Base-by-base conservation (phyloP, 2,797 vertebrate species). In the Notolepis coatsorum region DNA sequence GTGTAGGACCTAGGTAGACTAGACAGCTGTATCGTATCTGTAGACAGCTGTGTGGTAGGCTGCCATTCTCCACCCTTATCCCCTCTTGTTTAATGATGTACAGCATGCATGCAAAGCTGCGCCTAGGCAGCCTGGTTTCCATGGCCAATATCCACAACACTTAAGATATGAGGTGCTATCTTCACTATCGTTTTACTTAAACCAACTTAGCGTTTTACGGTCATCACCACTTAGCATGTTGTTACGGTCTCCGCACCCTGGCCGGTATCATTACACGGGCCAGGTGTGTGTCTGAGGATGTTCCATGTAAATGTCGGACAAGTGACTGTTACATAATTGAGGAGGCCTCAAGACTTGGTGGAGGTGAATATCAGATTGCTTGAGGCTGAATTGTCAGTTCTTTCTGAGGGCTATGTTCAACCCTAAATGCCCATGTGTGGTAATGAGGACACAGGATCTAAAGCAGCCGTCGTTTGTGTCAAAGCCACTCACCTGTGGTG, bases 311-410 rank as follows among this genome's bases (percentile, higher is more conserved):
- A 60, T 2, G 56, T 52, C 39, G 57, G 48, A 47, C 60, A 78
- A 79, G 69, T 71, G 25, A 75, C 49, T 65, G 55, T 35, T 84
- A 46, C 70, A 77, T 74, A 62, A 80, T 73, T 69, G 43, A 81
- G 57, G 33, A 55, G 15, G 64, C 37, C 38, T 31, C 48, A 51
- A 20, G n/a, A 37, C 74, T 54, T 37, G 41, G 54, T 59, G 23
- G 39, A 39, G 35, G 15, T 33, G 37, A 43, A 18, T 59, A 33
- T 80, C 41, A 41, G 68, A 47, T 83, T 69, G 53, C 68, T 43
- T n/a, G 52, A 61, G 52, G 59, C 54, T 55, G 35, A 50, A 51
- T 49, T 70, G 68, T 39, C 41, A 6, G 2, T 24, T 8, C n/a
- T 45, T 37, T 57, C 38, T 20, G n/a, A 15, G 30, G 27, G 27